Evolutionary conservation across 2,888 invertebrate species (phyloP).

Genomic region (Drosophila pegasa): DNA sequence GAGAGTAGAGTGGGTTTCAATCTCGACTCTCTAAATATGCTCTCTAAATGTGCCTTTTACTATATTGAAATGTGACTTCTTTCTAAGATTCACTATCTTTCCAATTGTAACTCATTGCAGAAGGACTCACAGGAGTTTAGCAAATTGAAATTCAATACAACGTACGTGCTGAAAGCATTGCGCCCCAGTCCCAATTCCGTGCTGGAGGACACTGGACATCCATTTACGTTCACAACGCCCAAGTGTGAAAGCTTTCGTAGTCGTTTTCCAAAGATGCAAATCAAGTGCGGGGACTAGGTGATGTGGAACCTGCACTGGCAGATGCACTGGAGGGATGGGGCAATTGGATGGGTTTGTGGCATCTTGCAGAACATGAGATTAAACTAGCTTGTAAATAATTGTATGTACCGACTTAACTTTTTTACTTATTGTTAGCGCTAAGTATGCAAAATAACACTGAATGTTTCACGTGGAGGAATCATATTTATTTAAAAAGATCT

Average conservation of each 20-base stretch:
- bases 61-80: not conserved
- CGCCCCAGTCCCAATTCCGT: conserved; percentile 58
- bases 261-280: conserved; percentile 82
- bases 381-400: conserved; percentile 72
- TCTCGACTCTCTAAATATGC: too few relatives aligned
- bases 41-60: not conserved
- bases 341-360: conserved; percentile 3
- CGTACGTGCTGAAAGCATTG: conserved; percentile 79
- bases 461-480: conserved; percentile 25
- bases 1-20: too few relatives aligned
- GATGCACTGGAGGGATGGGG: not conserved
- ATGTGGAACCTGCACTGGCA: not conserved
- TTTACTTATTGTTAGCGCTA: conserved; percentile 64
- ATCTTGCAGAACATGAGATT: conserved; percentile 61
- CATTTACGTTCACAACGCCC: conserved; percentile 82
- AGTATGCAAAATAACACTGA: conserved; percentile 39
- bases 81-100: not conserved
- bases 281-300: conserved; percentile 73
- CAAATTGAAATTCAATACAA: conserved; percentile 83
- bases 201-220: conserved; percentile 50
- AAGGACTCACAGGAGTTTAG: conserved; percentile 83
- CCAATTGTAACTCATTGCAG: conserved; percentile 64
- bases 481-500: conserved; percentile 76
- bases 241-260: conserved; percentile 83
- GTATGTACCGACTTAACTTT: conserved; percentile 61